phyloP scores from a whole-genome alignment of 2,888 invertebrate genomes.

The Chaetogeoica ovagalla region DNA sequence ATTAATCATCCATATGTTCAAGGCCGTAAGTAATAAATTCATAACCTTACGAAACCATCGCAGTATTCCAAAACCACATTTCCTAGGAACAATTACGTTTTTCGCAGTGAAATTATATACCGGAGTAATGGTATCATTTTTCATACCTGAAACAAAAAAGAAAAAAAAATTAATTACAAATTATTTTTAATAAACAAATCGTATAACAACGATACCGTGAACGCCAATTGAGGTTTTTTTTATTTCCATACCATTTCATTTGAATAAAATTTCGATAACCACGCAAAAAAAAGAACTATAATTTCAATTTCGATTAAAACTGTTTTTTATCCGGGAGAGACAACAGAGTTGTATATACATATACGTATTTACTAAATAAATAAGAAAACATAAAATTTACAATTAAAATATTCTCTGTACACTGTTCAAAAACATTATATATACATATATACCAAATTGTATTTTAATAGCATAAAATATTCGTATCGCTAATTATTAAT shows the following conservation, averaged over 20 bases:
- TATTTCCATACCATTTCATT: neutral
- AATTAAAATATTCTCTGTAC: neutral
- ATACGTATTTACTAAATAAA: too few relatives aligned
- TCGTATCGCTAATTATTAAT: neutral
- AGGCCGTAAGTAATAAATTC: neutral
- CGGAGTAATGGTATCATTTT: neutral
- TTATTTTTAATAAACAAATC: neutral
- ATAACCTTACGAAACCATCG: constrained; percentile 12
- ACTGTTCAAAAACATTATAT: neutral
- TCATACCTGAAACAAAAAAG: constrained; percentile 19
- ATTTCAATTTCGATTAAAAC: neutral
- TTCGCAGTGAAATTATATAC: neutral
- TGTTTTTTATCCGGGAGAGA: neutral
- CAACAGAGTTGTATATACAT: neutral
- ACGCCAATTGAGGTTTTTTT: neutral
- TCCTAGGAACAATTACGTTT: constrained; percentile 20
- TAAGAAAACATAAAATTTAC: neutral
- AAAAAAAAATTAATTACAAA: neutral
- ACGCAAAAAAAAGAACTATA: too few relatives aligned
- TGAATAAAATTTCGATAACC: neutral
- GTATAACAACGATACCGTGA: neutral
- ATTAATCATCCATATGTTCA: constrained; percentile 22
- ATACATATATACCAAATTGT: neutral
- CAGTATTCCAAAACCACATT: neutral
- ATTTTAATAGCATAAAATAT: neutral